phyloP scores from a whole-genome alignment of 2,113 vertebrate species.

The Tringa solitaria region DNA sequence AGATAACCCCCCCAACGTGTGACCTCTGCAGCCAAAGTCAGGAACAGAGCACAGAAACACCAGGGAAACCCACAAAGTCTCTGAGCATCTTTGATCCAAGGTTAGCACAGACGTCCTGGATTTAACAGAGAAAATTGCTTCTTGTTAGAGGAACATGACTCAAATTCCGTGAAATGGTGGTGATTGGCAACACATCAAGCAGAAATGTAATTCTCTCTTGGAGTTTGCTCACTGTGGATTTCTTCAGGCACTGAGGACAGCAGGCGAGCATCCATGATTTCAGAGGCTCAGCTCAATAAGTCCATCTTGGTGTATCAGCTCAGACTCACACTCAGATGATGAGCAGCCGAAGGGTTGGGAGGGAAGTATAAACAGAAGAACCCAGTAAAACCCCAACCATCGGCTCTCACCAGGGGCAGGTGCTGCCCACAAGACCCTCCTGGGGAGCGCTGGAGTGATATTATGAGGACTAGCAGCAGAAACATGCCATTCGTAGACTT shows the following conservation, averaged over 20 bases:
- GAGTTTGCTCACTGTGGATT: neutral
- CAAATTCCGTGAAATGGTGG: neutral
- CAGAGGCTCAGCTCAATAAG: neutral
- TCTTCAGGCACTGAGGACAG: neutral
- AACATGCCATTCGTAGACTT: rapidly evolving
- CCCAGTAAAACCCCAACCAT: neutral
- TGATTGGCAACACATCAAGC: neutral
- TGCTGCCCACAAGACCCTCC: neutral
- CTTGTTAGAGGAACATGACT: neutral
- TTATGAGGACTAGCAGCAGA: neutral
- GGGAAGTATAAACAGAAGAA: neutral
- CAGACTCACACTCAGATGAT: neutral
- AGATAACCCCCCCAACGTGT: rapidly evolving
- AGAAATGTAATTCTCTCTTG: neutral
- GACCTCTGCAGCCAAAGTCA: neutral
- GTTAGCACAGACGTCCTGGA: neutral
- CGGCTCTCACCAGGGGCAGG: neutral
- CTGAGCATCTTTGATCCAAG: neutral
- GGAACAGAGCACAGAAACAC: neutral
- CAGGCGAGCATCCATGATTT: neutral
- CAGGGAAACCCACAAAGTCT: neutral
- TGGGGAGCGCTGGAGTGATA: neutral
- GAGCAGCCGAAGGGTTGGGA: neutral
- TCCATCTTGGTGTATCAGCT: neutral
- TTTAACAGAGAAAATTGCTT: neutral